Evolutionary conservation across 2,113 vertebrate genomes (phyloP), one percentile per base, ranked within the genome.

Genomic region (Epinephelus cyanopodus): DNA sequence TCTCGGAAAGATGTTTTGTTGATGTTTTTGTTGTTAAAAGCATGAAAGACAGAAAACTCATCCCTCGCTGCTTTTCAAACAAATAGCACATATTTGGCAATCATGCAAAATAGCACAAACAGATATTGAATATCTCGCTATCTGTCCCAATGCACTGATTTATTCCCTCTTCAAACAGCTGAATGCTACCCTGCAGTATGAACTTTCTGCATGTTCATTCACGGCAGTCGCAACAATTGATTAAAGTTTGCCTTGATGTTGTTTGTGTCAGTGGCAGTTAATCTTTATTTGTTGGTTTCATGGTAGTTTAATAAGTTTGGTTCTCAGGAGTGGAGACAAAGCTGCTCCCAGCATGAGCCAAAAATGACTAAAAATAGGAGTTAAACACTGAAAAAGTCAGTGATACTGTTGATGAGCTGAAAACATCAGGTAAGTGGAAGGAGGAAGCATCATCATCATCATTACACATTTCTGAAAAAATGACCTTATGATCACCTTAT

Each of bases 21-120:
- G 65, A 60, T 89, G 73, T 89, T 87, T 77, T 87, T 92, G 60
- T 83, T 88, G 86, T 72, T 85, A 68, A 82, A 86, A 79, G 29
- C 23, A 33, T 76, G 66, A 85, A 90, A 91, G 86, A 66, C 11
- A 9, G 69, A 81, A 77, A 75, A 84, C 66, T 74, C 39, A 64
- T 89, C 81, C 65, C 83, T 88, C 14, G 42, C 79, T 13, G 45
- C 69, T 70, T 84, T 87, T 85, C 82, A 87, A 84, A 88, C 75
- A 86, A 88, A 81, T 67, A 47, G 15, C 52, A 62, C 73, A 53
- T 21, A 73, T 87, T 90, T 87, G 63, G 83, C 72, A 85, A 82
- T 70, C 75, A 47, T 77, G 77, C 75, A 78, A 85, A 89, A 83
- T 81, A 84, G 75, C 87, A 77, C 52, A 67, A 37, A 48, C 58